These are phyloP conservation scores for Oreochromis tanganicae DNA, from an alignment of 2,113 vertebrate genomes.

Conservation along the genomic window DNA sequence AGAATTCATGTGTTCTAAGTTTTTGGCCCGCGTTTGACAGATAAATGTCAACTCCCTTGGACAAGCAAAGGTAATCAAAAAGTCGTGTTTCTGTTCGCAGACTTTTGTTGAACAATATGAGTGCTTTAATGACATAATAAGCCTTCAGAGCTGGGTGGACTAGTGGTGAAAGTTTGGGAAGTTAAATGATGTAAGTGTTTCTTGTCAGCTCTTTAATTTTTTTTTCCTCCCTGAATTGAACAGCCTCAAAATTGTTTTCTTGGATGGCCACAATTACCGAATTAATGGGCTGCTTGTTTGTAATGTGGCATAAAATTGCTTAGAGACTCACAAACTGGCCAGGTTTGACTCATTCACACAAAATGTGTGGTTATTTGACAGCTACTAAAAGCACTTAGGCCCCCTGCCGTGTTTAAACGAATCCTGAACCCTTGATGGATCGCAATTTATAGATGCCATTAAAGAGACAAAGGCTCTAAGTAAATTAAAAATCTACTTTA, in stretches of 20 bases:
- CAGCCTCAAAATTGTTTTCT: conserved; percentile 43
- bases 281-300: conserved; percentile 44
- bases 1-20: conserved; percentile 25
- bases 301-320: conserved; percentile 45
- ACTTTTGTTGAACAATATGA: conserved; percentile 42
- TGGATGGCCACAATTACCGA: conserved; percentile 48
- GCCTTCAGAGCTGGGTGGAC: conserved; percentile 51
- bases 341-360: conserved; percentile 7
- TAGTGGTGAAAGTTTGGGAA: conserved; percentile 48
- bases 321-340: conserved; percentile 12
- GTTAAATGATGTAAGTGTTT: conserved; percentile 55
- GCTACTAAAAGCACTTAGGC: neutral
- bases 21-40: conserved; percentile 55
- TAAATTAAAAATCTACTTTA: conserved; percentile 36
- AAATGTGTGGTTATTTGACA: conserved; percentile 8
- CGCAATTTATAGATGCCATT: conserved; percentile 17
- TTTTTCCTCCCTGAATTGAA: conserved; percentile 32
- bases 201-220: conserved; percentile 50
- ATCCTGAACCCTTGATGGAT: conserved; percentile 2
- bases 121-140: conserved; percentile 60
- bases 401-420: neutral
- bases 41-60: conserved; percentile 56
- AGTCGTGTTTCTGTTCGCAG: conserved; percentile 33
- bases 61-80: conserved; percentile 51
- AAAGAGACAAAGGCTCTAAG: conserved; percentile 5